Conservation (phyloP, 1,140 invertebrate species). For the Chelonus insularis region DNA sequence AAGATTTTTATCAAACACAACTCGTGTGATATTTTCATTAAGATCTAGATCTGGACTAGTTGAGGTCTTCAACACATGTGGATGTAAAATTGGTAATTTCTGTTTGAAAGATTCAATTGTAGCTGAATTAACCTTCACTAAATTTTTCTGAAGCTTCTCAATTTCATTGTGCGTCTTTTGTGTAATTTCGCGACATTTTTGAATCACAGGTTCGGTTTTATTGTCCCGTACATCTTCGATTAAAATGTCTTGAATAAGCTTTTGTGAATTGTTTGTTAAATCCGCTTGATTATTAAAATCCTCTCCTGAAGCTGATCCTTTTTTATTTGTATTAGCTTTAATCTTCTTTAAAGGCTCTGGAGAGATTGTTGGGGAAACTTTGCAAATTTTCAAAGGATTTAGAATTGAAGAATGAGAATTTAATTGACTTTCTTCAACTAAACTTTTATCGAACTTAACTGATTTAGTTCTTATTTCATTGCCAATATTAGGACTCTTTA, state of each 20-base stretch:
- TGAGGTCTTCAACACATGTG: slow-evolving; percentile 30
- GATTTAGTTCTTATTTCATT: slow-evolving; percentile 32
- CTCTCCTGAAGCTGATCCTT: too few species aligned
- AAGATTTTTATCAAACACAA: slow-evolving; percentile 44
- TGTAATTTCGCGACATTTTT: slow-evolving; percentile 33
- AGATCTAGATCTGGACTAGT: slow-evolving; percentile 33
- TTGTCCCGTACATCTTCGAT: not conserved
- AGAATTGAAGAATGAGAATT: slow-evolving; percentile 14
- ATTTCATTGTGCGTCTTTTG: slow-evolving; percentile 43
- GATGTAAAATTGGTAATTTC: slow-evolving; percentile 31
- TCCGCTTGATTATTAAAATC: too few species aligned
- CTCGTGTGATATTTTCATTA: slow-evolving; percentile 36
- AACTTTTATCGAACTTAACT: slow-evolving; percentile 34
- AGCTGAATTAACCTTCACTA: slow-evolving; percentile 44
- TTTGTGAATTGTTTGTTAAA: not conserved
- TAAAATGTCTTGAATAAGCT: not conserved
- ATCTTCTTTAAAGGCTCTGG: slow-evolving; percentile 26
- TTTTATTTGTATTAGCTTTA: not conserved
- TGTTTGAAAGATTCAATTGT: slow-evolving; percentile 46
- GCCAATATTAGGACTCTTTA: not conserved
- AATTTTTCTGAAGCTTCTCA: slow-evolving; percentile 44
- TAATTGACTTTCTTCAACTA: slow-evolving; percentile 27
- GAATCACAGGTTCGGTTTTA: not conserved
- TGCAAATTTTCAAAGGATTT: slow-evolving; percentile 16
- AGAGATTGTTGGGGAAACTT: slow-evolving; percentile 32